Evolutionary conservation across 2,888 invertebrate species (phyloP).

Genomic region (Crocallis elinguaria): DNA sequence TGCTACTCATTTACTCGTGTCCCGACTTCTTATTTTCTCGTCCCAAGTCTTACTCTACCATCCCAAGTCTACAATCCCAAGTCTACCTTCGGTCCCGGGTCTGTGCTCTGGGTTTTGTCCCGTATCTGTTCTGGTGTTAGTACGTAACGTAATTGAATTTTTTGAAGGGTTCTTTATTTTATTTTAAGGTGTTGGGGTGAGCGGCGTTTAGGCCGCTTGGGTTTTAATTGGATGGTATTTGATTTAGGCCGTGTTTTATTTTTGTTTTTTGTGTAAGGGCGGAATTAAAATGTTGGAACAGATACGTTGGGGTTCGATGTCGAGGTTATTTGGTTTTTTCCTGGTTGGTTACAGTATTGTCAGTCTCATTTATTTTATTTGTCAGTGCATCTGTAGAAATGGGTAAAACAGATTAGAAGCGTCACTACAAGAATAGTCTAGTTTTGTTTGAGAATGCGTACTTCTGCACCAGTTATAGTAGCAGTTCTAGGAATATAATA

Average conservation of each 20-base stretch:
- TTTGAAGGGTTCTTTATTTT: slow-evolving; percentile 54
- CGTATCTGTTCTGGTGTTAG: slow-evolving; percentile 28
- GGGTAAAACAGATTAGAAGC: too few species aligned
- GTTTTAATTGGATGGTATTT: slow-evolving; percentile 39
- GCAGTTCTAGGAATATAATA: too few species aligned
- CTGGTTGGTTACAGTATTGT: background rate
- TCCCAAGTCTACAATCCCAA: background rate
- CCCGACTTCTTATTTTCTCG: slow-evolving; percentile 24
- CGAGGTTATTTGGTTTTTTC: background rate
- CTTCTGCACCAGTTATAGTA: too few species aligned
- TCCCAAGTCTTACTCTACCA: slow-evolving; percentile 15
- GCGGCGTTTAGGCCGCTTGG: slow-evolving; percentile 31
- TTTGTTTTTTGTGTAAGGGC: slow-evolving; percentile 1
- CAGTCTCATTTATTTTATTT: too few species aligned
- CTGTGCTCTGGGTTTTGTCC: background rate
- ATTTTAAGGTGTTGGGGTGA: slow-evolving; percentile 41
- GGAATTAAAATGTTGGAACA: slow-evolving; percentile 5
- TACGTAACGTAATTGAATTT: slow-evolving; percentile 63
- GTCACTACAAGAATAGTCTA: too few species aligned
- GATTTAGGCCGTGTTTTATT: slow-evolving; percentile 25
- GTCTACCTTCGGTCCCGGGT: background rate
- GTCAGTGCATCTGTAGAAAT: too few species aligned
- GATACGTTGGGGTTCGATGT: background rate
- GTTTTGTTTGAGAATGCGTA: too few species aligned
- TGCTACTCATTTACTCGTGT: slow-evolving; percentile 58